Evolutionary conservation across 2,888 invertebrate species (phyloP).

Genomic region (Noctuana brunneofusca): DNA sequence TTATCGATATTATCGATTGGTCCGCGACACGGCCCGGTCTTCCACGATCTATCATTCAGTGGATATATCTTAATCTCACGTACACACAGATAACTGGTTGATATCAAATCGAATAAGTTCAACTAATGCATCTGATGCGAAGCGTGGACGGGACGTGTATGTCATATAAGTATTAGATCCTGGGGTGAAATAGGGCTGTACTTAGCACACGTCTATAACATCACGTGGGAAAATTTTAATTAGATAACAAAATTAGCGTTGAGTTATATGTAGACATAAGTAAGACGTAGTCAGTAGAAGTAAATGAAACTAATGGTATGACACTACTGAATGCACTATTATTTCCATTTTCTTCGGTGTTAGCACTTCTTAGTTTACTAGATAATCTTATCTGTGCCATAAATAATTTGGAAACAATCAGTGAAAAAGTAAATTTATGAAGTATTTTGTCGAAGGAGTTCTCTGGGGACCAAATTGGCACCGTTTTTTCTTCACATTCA

Average conservation of each 20-base stretch:
- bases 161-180: conserved; percentile 20
- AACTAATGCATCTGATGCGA: conserved; percentile 15
- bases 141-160: conserved; percentile 7
- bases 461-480: background rate
- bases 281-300: too few species aligned
- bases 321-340: too few species aligned
- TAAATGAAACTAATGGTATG: too few species aligned
- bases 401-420: too few species aligned
- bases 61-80: conserved; percentile 32
- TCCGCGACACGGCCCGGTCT: conserved; percentile 36
- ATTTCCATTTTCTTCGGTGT: too few species aligned
- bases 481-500: conserved; percentile 12
- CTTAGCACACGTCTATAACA: background rate
- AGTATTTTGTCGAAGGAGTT: background rate
- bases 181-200: conserved; percentile 12
- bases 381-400: too few species aligned
- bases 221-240: background rate
- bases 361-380: too few species aligned
- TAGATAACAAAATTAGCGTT: background rate
- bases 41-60: conserved; percentile 35
- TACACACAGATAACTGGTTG: conserved; percentile 23
- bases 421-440: background rate
- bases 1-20: conserved; percentile 56
- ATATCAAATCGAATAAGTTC: conserved; percentile 20
- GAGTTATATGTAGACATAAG: too few species aligned